phyloP scores from a whole-genome alignment of 2,113 vertebrate species.

The Mormyrus iriodes region DNA sequence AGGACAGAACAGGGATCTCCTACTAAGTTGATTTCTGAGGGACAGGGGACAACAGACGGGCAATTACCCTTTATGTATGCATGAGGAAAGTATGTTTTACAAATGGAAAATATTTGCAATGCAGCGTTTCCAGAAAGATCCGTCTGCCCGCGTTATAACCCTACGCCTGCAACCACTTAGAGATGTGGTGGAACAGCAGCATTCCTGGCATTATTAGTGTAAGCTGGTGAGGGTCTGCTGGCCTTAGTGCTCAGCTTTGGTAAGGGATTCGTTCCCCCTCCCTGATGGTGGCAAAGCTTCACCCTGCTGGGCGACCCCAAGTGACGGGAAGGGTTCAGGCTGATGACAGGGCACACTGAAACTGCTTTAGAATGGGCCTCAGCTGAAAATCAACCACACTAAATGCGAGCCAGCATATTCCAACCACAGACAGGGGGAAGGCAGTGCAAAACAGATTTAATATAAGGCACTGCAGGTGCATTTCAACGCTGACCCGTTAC shows the following conservation, averaged over 20 bases:
- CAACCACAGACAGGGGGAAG: not conserved
- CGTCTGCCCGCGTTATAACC: constrained; percentile 3
- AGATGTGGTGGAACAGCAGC: constrained; percentile 5
- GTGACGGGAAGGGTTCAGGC: not conserved
- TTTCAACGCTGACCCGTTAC: not conserved
- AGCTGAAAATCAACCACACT: not conserved
- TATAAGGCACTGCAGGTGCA: not conserved
- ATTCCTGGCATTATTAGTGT: constrained; percentile 7
- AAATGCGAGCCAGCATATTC: not conserved
- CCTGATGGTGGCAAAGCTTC: not conserved
- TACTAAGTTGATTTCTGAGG: constrained; percentile 1
- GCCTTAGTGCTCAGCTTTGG: not conserved
- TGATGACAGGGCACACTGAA: not conserved
- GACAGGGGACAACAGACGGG: not conserved
- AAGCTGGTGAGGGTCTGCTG: constrained; percentile 9
- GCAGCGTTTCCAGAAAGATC: not conserved
- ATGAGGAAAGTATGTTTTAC: constrained; percentile 23
- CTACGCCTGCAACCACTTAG: constrained; percentile 21
- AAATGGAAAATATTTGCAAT: constrained; percentile 17
- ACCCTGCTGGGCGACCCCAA: not conserved
- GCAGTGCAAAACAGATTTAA: not conserved
- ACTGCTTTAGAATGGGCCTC: not conserved
- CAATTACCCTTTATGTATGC: not conserved
- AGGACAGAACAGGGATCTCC: not conserved
- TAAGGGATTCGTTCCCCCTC: not conserved